Conservation (phyloP, 2,797 vertebrate species). For the Novumbra hubbsi region DNA sequence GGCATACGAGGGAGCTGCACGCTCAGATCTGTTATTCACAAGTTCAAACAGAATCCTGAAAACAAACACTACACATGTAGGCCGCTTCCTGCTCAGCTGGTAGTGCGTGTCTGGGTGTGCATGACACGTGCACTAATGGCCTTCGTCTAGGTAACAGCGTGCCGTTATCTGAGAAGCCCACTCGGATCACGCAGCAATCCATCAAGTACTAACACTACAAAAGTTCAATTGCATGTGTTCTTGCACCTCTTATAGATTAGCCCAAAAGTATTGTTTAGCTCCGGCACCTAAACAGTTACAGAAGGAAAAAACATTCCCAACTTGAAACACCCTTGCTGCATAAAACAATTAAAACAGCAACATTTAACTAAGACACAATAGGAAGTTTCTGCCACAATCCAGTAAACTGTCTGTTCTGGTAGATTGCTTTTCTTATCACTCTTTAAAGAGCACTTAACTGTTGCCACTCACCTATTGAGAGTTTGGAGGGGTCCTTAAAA, state of each 20-base stretch:
- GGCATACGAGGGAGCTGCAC: not conserved
- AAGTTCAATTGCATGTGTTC: too few relatives aligned
- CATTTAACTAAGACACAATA: not conserved
- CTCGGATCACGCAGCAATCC: not conserved
- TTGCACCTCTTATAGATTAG: too few relatives aligned
- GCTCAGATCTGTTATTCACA: not conserved
- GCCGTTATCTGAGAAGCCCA: not conserved
- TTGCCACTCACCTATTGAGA: not conserved
- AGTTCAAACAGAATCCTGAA: not conserved
- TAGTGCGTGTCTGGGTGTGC: not conserved
- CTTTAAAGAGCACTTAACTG: not conserved
- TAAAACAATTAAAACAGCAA: not conserved
- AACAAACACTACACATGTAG: not conserved
- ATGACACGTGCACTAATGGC: not conserved
- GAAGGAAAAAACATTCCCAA: too few relatives aligned
- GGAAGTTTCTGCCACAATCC: not conserved
- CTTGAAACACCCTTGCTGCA: too few relatives aligned
- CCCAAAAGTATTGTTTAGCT: too few relatives aligned
- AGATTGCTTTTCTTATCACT: not conserved
- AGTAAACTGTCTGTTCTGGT: not conserved
- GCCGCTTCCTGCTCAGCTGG: not conserved
- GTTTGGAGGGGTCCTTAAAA: not conserved
- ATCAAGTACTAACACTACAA: not conserved
- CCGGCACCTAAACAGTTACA: too few relatives aligned
- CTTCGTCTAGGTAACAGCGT: not conserved